These are phyloP conservation scores for Cydia pomonella DNA, from an alignment of 1,140 invertebrate species.

Conservation along the genomic window DNA sequence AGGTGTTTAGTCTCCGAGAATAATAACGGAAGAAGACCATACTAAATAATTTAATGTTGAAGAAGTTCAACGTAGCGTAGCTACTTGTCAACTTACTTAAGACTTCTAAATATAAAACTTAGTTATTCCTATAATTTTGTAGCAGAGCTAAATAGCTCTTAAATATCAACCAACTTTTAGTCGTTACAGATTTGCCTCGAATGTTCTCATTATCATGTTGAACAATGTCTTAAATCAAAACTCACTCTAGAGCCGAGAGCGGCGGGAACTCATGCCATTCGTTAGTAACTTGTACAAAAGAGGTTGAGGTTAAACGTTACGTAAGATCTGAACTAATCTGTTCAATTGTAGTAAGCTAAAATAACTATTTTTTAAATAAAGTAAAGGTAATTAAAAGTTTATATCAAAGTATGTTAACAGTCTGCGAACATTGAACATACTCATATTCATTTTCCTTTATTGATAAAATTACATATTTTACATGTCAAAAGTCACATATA, in stretches of 20 bases:
- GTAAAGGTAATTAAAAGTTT: too few species aligned
- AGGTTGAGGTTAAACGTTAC: background rate
- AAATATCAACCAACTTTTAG: constrained; percentile 9
- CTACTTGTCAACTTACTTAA: background rate
- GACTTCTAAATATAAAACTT: background rate
- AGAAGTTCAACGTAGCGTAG: too few species aligned
- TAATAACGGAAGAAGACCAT: background rate
- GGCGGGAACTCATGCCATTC: constrained; percentile 4
- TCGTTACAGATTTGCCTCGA: constrained; percentile 9
- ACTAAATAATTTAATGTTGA: background rate
- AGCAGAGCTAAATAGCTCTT: background rate
- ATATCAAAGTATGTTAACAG: too few species aligned
- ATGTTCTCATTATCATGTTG: constrained; percentile 8
- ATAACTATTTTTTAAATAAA: background rate
- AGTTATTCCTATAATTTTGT: background rate
- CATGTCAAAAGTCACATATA: too few species aligned
- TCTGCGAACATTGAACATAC: too few species aligned
- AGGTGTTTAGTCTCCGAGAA: too few species aligned
- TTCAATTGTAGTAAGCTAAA: background rate
- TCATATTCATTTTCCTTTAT: too few species aligned
- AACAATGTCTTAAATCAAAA: constrained; percentile 25
- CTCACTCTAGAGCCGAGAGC: background rate
- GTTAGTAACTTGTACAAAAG: constrained; percentile 15
- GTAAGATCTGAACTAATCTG: background rate
- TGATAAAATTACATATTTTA: too few species aligned